Base-by-base conservation (phyloP, 2,888 invertebrate species). In the Lasius platythorax region DNA sequence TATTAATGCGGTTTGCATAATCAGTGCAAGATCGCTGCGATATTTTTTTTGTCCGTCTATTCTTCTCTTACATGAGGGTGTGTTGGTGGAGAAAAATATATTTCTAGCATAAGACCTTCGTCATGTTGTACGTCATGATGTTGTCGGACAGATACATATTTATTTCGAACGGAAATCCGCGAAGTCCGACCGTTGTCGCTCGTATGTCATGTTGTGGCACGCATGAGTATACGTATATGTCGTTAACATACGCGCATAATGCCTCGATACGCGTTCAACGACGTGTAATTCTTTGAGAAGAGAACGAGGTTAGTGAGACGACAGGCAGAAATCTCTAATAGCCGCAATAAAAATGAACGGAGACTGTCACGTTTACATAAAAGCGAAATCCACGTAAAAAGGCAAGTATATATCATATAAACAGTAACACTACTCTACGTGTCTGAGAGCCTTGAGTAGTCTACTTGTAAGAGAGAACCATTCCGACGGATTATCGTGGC, bases 151-250 rank as follows among this genome's bases (percentile, higher is more conserved):
- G 89, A 87, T 89, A 87, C 87, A 88, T 90, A 92, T 92, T 91
- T 90, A 92, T 92, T 90, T 89, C 88, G 81, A 88, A 87, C 87
- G 90, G 89, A 92, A 91, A 92, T 92, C 90, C 91, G 89, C 82
- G 83, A 84, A 86, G 85, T 88, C 81, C 86, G 87, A 87, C 83
- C 53, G 63, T 86, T 86, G 86, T 87, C 86, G 89, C 82, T 85
- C 91, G 87, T 87, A 90, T 84, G 88, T 90, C 90, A 90, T 86
- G 83, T 85, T 83, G 79, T 74, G 84, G 63, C 43, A 72, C 23
- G 78, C 85, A 58, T 78, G 83, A 68, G 12, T 61, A 67, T 75
- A 66, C 46, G 82, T 72, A 58, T 23, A 30, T 73, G 33, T 58
- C 70, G 28, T 66, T 37, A 40, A 30, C 46, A 46, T 68, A 2